phyloP scores from a whole-genome alignment of 1,140 invertebrate species.

The Drosophila triauraria region DNA sequence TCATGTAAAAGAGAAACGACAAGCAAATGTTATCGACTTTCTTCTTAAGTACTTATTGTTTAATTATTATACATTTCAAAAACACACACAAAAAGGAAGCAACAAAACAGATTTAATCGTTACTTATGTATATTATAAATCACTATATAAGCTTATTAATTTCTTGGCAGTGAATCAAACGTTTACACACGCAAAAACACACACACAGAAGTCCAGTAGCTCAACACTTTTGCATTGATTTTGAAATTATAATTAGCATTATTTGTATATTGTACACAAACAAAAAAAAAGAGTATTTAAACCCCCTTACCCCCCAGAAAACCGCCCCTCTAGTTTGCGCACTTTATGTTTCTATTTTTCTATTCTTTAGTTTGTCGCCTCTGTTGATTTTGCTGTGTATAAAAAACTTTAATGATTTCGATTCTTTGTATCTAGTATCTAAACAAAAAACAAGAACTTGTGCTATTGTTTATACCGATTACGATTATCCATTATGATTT shows the following conservation, averaged over 20 bases:
- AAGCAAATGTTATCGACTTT: constrained; percentile 78
- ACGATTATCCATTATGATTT: constrained; percentile 68
- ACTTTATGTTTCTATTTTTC: constrained; percentile 35
- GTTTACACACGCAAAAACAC: constrained; percentile 29
- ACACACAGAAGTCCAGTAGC: constrained; percentile 37
- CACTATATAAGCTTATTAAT: constrained; percentile 75
- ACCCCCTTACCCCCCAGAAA: constrained; percentile 18
- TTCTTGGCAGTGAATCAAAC: constrained; percentile 69
- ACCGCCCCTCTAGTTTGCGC: constrained; percentile 36
- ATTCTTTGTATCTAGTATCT: constrained; percentile 60
- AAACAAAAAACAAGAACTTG: constrained; percentile 42
- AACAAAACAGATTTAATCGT: constrained; percentile 68
- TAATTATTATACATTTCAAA: constrained; percentile 72
- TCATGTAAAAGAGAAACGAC: constrained; percentile 46
- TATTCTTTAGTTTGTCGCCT: constrained; percentile 20
- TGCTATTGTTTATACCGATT: constrained; percentile 64
- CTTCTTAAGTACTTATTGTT: constrained; percentile 83
- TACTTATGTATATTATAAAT: constrained; percentile 81
- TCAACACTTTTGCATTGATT: constrained; percentile 55
- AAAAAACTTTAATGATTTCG: constrained; percentile 44
- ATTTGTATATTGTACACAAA: constrained; percentile 53
- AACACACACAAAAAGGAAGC: constrained; percentile 27
- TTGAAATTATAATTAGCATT: constrained; percentile 59
- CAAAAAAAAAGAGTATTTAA: constrained; percentile 44
- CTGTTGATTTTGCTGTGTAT: constrained; percentile 45